A percentile compares a stretch with the other conserved stretches of the same genome.
These are phyloP conservation scores for Panurus biarmicus DNA, from an alignment of 2,113 vertebrate genomes.

Conservation along the genomic window DNA sequence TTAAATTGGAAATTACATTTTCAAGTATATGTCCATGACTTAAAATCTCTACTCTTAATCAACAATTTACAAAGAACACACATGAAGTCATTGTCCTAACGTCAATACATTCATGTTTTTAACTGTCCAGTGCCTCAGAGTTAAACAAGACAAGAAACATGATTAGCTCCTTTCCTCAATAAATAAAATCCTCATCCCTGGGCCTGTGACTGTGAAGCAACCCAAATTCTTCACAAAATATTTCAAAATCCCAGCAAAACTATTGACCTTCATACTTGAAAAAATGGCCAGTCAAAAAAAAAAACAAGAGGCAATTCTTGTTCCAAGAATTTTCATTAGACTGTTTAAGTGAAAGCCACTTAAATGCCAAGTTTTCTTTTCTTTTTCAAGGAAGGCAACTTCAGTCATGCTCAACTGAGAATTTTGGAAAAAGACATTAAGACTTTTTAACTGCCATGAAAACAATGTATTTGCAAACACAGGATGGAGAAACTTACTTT, in stretches of 20 bases:
- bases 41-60: background rate
- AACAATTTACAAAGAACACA: background rate
- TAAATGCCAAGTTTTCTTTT: background rate
- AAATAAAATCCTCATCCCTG: background rate
- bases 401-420: background rate
- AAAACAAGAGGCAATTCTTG: background rate
- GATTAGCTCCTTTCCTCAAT: background rate
- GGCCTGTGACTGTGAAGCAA: background rate
- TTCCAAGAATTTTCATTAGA: background rate
- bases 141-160: background rate
- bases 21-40: background rate
- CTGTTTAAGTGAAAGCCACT: background rate
- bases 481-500: conserved; percentile 71
- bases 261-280: background rate
- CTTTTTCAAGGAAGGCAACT: background rate
- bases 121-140: background rate
- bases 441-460: background rate
- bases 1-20: background rate
- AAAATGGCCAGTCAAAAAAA: background rate
- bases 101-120: background rate
- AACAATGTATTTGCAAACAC: background rate
- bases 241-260: background rate
- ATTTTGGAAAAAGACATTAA: background rate
- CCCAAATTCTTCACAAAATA: background rate
- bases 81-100: background rate